These are phyloP conservation scores for Monochamus saltuarius DNA, from an alignment of 1,140 invertebrate genomes.

Conservation along the genomic window DNA sequence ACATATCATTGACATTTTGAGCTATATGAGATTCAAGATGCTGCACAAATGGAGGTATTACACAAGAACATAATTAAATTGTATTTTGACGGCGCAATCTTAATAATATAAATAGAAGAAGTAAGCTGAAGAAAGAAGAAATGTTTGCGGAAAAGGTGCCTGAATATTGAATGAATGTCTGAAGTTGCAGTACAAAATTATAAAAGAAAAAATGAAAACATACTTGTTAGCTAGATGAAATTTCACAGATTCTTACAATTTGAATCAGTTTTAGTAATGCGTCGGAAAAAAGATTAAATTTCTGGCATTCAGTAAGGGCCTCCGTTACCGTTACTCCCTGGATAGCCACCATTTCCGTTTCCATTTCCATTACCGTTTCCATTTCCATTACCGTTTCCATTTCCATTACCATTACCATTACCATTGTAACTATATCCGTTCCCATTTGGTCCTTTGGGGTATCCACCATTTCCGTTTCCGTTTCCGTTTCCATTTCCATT, in stretches of 20 bases:
- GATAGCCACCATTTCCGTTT: constrained; percentile 15
- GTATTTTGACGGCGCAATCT: too few relatives aligned
- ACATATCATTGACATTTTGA: too few relatives aligned
- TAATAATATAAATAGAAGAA: background rate
- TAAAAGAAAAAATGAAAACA: background rate
- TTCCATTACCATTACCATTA: constrained; percentile 34
- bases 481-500: constrained; percentile 48
- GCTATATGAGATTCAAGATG: too few relatives aligned
- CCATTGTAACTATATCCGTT: constrained; percentile 30
- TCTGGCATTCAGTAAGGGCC: constrained; percentile 27
- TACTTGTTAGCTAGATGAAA: constrained; percentile 19
- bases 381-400: constrained; percentile 40
- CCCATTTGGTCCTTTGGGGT: constrained; percentile 46
- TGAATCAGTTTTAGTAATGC: constrained; percentile 20
- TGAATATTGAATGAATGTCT: too few relatives aligned
- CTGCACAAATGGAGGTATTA: too few relatives aligned
- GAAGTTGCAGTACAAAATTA: too few relatives aligned
- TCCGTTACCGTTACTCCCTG: constrained; percentile 23
- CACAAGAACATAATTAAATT: too few relatives aligned
- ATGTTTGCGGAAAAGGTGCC: too few relatives aligned
- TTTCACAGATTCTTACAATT: constrained; percentile 21
- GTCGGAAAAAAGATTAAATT: constrained; percentile 24
- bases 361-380: constrained; percentile 29
- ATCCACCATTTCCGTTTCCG: constrained; percentile 33
- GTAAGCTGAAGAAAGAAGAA: background rate